Conservation (phyloP, 2,113 vertebrate genomes). For the Columba livia region DNA sequence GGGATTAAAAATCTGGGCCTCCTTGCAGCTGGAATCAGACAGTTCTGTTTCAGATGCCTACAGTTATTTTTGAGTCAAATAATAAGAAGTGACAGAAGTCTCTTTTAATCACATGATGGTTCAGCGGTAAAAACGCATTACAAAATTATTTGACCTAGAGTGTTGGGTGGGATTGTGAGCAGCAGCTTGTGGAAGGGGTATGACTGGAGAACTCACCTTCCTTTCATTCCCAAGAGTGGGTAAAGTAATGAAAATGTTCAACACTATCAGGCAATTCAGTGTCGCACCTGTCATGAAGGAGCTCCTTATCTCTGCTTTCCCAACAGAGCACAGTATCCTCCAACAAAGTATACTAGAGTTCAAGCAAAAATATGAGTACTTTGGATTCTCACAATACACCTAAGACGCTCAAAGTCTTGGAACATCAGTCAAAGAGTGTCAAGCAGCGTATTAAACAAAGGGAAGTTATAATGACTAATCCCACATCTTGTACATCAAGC, state of each 20-base stretch:
- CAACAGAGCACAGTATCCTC: background rate
- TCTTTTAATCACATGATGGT: background rate
- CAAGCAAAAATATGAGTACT: background rate
- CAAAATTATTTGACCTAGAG: background rate
- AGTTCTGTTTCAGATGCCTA: background rate
- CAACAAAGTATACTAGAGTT: background rate
- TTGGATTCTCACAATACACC: background rate
- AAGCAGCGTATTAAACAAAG: background rate
- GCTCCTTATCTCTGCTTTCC: background rate
- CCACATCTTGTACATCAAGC: background rate
- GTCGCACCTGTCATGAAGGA: background rate
- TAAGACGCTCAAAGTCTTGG: background rate
- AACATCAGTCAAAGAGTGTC: background rate
- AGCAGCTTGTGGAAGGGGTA: background rate
- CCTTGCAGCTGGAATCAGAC: background rate
- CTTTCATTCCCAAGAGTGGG: background rate
- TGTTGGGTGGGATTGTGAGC: background rate
- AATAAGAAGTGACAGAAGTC: background rate
- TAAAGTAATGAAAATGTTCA: background rate
- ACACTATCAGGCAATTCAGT: background rate
- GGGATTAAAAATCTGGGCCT: background rate
- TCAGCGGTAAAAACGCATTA: background rate
- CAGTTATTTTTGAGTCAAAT: background rate
- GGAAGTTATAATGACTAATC: background rate
- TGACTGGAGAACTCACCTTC: background rate